These are phyloP conservation scores for Ictalurus furcatus DNA, from an alignment of 2,113 vertebrate genomes.

Conservation along the genomic window DNA sequence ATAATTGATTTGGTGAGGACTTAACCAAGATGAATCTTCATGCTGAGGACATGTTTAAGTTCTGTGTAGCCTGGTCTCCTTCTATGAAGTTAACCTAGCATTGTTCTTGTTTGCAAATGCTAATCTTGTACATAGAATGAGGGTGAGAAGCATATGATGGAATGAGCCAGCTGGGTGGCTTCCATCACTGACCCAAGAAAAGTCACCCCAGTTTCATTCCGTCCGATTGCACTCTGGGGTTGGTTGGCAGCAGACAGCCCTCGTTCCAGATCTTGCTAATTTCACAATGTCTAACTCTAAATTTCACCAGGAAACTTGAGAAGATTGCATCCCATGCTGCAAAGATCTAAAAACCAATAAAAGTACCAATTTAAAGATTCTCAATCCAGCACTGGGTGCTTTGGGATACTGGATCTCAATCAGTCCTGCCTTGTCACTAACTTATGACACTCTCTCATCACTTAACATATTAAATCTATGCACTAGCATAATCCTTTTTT, in stretches of 20 bases:
- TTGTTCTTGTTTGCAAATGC: not conserved
- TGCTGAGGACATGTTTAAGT: not conserved
- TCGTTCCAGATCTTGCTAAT: not conserved
- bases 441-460: not conserved
- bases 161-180: not conserved
- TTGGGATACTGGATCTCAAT: not conserved
- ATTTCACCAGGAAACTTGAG: not conserved
- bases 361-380: not conserved
- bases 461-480: not conserved
- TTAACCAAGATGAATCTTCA: not conserved
- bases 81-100: not conserved
- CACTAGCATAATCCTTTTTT: not conserved
- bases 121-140: too few relatives aligned
- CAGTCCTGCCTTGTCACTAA: not conserved
- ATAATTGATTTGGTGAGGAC: not conserved
- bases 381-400: not conserved
- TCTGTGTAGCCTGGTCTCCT: not conserved
- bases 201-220: not conserved
- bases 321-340: not conserved
- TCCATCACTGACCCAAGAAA: conserved; percentile 8
- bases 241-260: not conserved
- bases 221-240: not conserved
- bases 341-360: not conserved
- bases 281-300: not conserved
- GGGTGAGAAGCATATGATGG: not conserved